phyloP scores from a whole-genome alignment of 2,888 invertebrate species.

The Parthenolecanium corni region DNA sequence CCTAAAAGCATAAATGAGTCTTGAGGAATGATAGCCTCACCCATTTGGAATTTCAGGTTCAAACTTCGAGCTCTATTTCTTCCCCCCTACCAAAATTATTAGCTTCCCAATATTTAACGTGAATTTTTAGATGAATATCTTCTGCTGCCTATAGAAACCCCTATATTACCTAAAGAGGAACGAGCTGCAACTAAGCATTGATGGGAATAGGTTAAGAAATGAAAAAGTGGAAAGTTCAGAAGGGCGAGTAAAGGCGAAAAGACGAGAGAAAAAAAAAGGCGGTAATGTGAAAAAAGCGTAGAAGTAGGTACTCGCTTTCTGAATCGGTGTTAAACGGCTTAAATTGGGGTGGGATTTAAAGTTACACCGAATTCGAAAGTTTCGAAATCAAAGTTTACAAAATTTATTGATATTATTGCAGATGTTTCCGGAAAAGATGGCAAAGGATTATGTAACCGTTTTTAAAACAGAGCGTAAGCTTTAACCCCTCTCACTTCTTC shows the following conservation, averaged over 20 bases:
- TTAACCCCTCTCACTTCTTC: neutral
- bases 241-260: neutral
- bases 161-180: too few relatives aligned
- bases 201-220: too few relatives aligned
- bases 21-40: too few relatives aligned
- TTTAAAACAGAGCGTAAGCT: neutral
- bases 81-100: too few relatives aligned
- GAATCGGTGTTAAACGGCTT: conserved; percentile 23
- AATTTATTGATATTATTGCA: conserved; percentile 23
- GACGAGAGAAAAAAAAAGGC: neutral
- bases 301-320: neutral
- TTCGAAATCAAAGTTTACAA: conserved; percentile 16
- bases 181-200: too few relatives aligned
- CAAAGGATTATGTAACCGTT: conserved; percentile 14
- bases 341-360: conserved; percentile 17
- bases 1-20: too few relatives aligned
- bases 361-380: conserved; percentile 19
- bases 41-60: too few relatives aligned
- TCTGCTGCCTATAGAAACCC: too few relatives aligned
- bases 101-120: too few relatives aligned
- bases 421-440: conserved; percentile 17
- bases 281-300: neutral
- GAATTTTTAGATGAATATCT: too few relatives aligned
- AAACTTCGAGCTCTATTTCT: too few relatives aligned
- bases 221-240: too few relatives aligned